A percentile compares a stretch with the other conserved stretches of the same genome.
These are phyloP conservation scores for Euthynnus affinis DNA, from an alignment of 2,797 vertebrate species.

Conservation along the genomic window DNA sequence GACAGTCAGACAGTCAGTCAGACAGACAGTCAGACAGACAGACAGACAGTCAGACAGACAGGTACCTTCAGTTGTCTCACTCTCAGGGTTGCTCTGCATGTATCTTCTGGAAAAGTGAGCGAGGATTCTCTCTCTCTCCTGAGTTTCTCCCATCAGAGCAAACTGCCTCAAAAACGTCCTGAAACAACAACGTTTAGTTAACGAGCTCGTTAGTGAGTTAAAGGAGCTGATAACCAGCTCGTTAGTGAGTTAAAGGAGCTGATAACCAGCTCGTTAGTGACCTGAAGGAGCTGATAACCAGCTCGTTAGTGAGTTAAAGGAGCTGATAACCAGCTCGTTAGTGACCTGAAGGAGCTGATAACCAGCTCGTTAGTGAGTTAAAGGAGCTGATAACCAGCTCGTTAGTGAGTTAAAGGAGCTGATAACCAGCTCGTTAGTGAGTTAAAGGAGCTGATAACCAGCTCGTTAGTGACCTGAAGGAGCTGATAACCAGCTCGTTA, in stretches of 20 bases:
- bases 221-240: not conserved
- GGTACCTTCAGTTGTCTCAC: conserved; percentile 90
- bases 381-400: too few relatives aligned
- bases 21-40: not conserved
- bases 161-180: conserved; percentile 94
- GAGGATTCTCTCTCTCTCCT: conserved; percentile 95
- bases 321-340: too few relatives aligned
- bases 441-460: too few relatives aligned
- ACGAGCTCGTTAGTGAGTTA: not conserved
- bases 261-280: too few relatives aligned
- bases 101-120: conserved; percentile 95
- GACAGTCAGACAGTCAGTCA: not conserved
- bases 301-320: too few relatives aligned
- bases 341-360: too few relatives aligned
- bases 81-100: conserved; percentile 89
- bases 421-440: too few relatives aligned
- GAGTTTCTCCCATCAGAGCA: conserved; percentile 95
- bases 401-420: too few relatives aligned
- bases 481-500: too few relatives aligned
- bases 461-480: too few relatives aligned
- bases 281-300: too few relatives aligned
- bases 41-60: not conserved
- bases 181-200: conserved; percentile 14
- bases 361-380: too few relatives aligned
- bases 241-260: not conserved